Conservation (phyloP, 2,888 invertebrate species). For the Macrophya annulata region DNA sequence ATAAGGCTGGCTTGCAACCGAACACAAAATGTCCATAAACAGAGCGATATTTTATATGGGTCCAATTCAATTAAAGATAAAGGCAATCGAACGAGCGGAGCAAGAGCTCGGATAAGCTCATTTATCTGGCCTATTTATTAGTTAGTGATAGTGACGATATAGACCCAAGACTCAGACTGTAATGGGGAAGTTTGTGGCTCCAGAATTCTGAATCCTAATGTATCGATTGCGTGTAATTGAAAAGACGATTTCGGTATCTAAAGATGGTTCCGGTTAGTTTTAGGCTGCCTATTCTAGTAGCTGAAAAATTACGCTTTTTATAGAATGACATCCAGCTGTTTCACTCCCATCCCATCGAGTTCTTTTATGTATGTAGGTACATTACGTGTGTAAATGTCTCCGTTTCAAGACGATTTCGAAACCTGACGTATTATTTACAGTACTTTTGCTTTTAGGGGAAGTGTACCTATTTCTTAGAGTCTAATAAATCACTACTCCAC, state of each 20-base stretch:
- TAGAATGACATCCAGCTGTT: neutral
- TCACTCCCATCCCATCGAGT: neutral
- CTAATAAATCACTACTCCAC: neutral
- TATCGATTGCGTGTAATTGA: neutral
- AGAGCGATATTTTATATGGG: constrained; percentile 49
- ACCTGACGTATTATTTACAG: neutral
- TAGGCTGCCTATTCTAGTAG: neutral
- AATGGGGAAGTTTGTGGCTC: neutral
- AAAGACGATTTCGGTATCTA: neutral
- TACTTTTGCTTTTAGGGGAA: neutral
- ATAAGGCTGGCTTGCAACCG: neutral
- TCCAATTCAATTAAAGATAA: constrained; percentile 55
- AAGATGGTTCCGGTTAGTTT: neutral
- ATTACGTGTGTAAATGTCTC: neutral
- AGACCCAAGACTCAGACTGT: neutral
- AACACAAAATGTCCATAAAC: constrained; percentile 16
- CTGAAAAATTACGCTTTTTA: neutral
- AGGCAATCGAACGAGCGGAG: constrained; percentile 32
- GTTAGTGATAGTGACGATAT: constrained; percentile 25
- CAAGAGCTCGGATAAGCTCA: constrained; percentile 31
- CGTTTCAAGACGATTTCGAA: neutral
- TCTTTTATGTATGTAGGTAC: neutral
- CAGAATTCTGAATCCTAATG: neutral
- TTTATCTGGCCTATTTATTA: constrained; percentile 49
- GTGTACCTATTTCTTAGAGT: neutral